Evolutionary conservation across 2,113 vertebrate genomes (phyloP).

Genomic region (Austrofundulus limnaeus): DNA sequence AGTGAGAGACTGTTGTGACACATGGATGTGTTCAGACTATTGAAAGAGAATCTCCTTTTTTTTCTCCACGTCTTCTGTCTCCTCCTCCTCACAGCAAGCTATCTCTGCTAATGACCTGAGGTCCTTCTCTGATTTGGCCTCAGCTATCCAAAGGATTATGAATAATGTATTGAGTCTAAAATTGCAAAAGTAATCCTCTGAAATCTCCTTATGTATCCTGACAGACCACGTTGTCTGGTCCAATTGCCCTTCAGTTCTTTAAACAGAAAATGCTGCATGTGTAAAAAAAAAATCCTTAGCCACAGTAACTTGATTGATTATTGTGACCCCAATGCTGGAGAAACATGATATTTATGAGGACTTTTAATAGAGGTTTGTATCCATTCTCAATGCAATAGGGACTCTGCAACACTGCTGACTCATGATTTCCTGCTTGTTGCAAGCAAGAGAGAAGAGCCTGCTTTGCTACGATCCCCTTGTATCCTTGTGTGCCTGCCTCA

Average conservation of each 20-base stretch:
- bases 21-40: constrained; percentile 42
- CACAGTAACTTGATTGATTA: constrained; percentile 46
- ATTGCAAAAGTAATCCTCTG: constrained; percentile 84
- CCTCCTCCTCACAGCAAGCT: constrained; percentile 57
- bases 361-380: constrained; percentile 29
- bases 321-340: constrained; percentile 23
- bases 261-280: constrained; percentile 46
- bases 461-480: constrained; percentile 48
- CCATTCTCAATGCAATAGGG: constrained; percentile 35
- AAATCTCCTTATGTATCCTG: constrained; percentile 80
- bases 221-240: constrained; percentile 74
- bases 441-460: constrained; percentile 25
- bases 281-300: constrained; percentile 13
- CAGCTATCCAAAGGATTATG: constrained; percentile 79
- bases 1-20: constrained; percentile 40
- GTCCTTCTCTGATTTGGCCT: constrained; percentile 79
- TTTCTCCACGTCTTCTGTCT: constrained; percentile 30
- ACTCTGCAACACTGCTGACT: constrained; percentile 66
- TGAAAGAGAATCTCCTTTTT: constrained; percentile 46
- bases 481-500: constrained; percentile 48
- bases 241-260: constrained; percentile 69
- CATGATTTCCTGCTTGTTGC: constrained; percentile 56
- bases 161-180: constrained; percentile 83
- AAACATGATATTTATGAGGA: constrained; percentile 39
- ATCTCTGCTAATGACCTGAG: constrained; percentile 74